Evolutionary conservation across 64 coral and sea anemone genomes (phyloP).

Genomic region (Astreopora myriophthalma): DNA sequence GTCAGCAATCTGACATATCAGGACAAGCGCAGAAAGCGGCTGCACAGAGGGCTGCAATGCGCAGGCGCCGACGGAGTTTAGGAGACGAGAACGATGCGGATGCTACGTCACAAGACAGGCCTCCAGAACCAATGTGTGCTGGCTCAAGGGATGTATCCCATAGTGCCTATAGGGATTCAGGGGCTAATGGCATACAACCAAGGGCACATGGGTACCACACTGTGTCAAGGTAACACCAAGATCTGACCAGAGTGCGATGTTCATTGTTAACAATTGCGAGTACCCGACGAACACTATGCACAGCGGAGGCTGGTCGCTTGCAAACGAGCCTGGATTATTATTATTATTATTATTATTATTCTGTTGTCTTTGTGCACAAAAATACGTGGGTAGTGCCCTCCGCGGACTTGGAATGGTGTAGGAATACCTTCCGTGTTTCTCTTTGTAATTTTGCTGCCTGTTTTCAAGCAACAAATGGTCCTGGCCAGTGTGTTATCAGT

Average conservation of each 20-base stretch:
- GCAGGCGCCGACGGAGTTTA: slow-evolving; percentile 75
- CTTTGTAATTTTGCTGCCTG: too few species aligned
- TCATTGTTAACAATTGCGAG: not conserved
- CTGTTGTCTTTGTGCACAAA: too few species aligned
- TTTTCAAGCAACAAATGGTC: not conserved
- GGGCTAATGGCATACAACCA: not conserved
- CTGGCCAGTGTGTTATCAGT: not conserved
- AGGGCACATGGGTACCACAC: not conserved
- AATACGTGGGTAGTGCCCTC: too few species aligned
- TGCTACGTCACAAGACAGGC: not conserved
- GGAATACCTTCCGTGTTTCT: too few species aligned
- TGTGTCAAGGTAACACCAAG: not conserved
- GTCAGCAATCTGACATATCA: slow-evolving; percentile 97
- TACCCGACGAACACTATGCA: not conserved
- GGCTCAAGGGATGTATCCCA: not conserved
- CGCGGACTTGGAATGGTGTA: too few species aligned
- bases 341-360: too few species aligned
- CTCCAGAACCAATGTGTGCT: not conserved
- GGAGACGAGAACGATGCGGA: slow-evolving; percentile 75
- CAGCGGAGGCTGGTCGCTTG: not conserved
- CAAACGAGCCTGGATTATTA: not conserved
- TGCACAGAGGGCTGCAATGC: slow-evolving; percentile 63
- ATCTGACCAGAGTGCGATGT: not conserved
- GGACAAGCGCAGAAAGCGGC: slow-evolving; percentile 92
- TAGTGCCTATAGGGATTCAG: not conserved